Percentiles rank a stretch among this genome's conserved stretches.
phyloP scores from a whole-genome alignment of 1,140 invertebrate genomes.

The Drosophila jambulina region DNA sequence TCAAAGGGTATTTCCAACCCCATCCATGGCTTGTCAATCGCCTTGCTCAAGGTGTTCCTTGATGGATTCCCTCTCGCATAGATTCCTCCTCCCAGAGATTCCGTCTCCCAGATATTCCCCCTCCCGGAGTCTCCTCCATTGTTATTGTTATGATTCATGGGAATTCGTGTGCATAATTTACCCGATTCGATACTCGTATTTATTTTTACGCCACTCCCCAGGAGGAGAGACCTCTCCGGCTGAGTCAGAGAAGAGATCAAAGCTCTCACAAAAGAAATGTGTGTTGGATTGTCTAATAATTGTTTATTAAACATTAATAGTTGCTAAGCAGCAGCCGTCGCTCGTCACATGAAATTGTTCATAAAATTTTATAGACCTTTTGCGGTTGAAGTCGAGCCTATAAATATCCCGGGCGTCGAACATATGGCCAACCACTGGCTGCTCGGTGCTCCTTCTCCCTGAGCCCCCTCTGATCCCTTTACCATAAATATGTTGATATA shows the following conservation, averaged over 20 bases:
- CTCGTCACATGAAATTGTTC: slow-evolving; percentile 47
- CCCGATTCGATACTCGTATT: slow-evolving; percentile 50
- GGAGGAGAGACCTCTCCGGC: not conserved
- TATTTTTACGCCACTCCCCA: slow-evolving; percentile 46
- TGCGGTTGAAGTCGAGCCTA: slow-evolving; percentile 25
- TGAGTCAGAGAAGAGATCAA: slow-evolving; percentile 53
- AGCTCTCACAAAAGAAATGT: slow-evolving; percentile 13
- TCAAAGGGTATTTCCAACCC: slow-evolving; percentile 21
- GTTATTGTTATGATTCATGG: slow-evolving; percentile 81
- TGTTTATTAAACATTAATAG: slow-evolving; percentile 82
- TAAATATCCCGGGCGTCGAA: slow-evolving; percentile 47
- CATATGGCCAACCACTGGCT: slow-evolving; percentile 71
- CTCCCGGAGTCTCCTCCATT: slow-evolving; percentile 26
- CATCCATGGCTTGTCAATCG: slow-evolving; percentile 24
- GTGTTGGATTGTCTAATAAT: slow-evolving; percentile 75
- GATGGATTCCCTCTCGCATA: slow-evolving; percentile 49
- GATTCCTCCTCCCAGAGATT: slow-evolving; percentile 14
- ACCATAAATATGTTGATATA: slow-evolving; percentile 84
- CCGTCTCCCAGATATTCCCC: not conserved
- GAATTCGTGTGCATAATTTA: slow-evolving; percentile 71
- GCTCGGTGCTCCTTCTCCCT: slow-evolving; percentile 13
- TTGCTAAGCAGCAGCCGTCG: slow-evolving; percentile 72
- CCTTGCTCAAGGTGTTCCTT: slow-evolving; percentile 31
- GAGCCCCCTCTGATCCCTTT: slow-evolving; percentile 78
- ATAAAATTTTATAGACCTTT: slow-evolving; percentile 69